A percentile compares a stretch with the other conserved stretches of the same genome.
Conservation (phyloP, 2,888 invertebrate genomes). For the Furcula furcula region DNA sequence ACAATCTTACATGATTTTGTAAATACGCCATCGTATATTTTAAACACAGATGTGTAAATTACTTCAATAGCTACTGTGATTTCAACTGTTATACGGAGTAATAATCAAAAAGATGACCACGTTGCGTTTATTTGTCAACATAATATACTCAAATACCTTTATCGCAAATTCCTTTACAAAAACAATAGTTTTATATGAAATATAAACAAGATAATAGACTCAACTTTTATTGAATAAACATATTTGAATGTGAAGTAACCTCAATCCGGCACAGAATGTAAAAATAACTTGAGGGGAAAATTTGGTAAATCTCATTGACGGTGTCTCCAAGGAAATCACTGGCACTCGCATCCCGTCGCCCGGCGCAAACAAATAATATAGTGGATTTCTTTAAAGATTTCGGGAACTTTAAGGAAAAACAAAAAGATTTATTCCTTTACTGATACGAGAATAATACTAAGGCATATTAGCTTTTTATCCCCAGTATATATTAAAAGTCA, state of each 20-base stretch:
- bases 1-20: too few relatives aligned
- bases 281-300: conserved; percentile 39
- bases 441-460: not conserved
- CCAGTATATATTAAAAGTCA: too few relatives aligned
- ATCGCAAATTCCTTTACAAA: too few relatives aligned
- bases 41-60: too few relatives aligned
- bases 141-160: too few relatives aligned
- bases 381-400: conserved; percentile 27
- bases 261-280: conserved; percentile 24
- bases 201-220: conserved; percentile 12
- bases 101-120: too few relatives aligned
- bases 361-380: conserved; percentile 30
- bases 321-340: conserved; percentile 40
- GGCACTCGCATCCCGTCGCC: conserved; percentile 26
- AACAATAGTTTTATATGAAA: too few relatives aligned
- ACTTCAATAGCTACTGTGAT: too few relatives aligned
- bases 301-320: conserved; percentile 39
- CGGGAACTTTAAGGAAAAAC: conserved; percentile 13
- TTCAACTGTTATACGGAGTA: too few relatives aligned
- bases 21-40: too few relatives aligned
- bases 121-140: too few relatives aligned
- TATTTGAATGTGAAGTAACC: conserved; percentile 23
- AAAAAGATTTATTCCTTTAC: conserved; percentile 3
- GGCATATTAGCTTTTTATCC: not conserved
- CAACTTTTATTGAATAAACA: conserved; percentile 12